These are phyloP conservation scores for Xestia sexstrigata DNA, from an alignment of 2,888 invertebrate genomes.

Conservation along the genomic window DNA sequence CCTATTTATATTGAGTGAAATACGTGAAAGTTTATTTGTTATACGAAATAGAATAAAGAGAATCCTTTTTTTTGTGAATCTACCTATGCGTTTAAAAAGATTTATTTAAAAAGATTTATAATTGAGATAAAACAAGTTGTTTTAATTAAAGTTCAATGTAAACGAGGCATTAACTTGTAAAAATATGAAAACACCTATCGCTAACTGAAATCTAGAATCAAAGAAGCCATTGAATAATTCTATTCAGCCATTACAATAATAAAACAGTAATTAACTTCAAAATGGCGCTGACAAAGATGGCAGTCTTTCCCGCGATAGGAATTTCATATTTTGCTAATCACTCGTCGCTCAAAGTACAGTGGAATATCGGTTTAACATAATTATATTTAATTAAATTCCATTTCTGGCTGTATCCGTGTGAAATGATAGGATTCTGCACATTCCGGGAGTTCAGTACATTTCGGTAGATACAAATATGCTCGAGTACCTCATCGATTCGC, in stretches of 20 bases:
- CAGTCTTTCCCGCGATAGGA: constrained; percentile 55
- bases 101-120: constrained; percentile 5
- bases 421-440: constrained; percentile 65
- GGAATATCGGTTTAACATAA: constrained; percentile 71
- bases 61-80: background rate
- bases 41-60: constrained; percentile 28
- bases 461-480: constrained; percentile 53
- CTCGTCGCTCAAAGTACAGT: constrained; percentile 48
- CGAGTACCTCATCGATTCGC: constrained; percentile 49
- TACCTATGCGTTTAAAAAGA: background rate
- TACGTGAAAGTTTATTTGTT: constrained; percentile 43
- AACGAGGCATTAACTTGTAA: background rate
- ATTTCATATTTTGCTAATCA: constrained; percentile 76
- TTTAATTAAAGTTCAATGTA: constrained; percentile 15
- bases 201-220: constrained; percentile 1
- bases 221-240: constrained; percentile 2
- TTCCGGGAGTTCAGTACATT: constrained; percentile 55
- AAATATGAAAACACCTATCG: background rate
- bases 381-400: constrained; percentile 79
- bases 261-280: constrained; percentile 41
- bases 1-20: constrained; percentile 43
- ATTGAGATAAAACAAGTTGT: constrained; percentile 8
- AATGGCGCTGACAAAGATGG: constrained; percentile 38
- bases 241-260: constrained; percentile 36
- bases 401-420: constrained; percentile 64